Base-by-base conservation (phyloP, 2,797 vertebrate genomes). In the Lates japonicus region DNA sequence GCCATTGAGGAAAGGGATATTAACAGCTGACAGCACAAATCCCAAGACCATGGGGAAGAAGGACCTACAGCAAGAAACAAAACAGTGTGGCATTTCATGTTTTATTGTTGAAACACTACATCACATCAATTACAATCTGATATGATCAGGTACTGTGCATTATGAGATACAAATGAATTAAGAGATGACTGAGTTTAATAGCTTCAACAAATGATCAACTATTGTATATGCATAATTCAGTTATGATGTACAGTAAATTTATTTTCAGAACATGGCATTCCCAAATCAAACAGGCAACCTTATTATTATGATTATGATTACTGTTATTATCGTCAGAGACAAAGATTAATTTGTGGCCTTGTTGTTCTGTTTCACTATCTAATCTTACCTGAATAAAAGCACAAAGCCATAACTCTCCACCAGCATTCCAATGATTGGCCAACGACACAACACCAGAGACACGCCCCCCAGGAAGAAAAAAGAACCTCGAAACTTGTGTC, bases 401-500 rank as follows among this genome's bases (percentile, higher is more conserved):
- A 97, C 49, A 84, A 97, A 98, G 11, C 97, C 97, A 0, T 98
- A 98, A 73, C 81, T 92, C 81, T 99, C 97, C 81, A 96, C 92
- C 35, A 94, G 13, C 96, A 99, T 97, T 25, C 97, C 97, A 61
- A 97, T 90, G 39, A 97, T 59, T 0, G 97, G 96, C 97, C 97
- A 97, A 2, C 94, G 92, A 83, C 96, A 88, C 9, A 99, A 93
- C n/a, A 98, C 96, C 0, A 98, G 75, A 5, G 89, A 2, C 44
- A 98, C 91, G 0, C 97, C 97, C 3, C 96, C 97, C 0, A 98
- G 81, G 86, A 99, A 98, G 93, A 98, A 98, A 61, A 95, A 90
- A 13, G 95, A 97, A 12, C 96, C 97, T 81, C 94, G 95, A 69
- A 98, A 85, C 81, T 97, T 99, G 10, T 96, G 94, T 76, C 91